phyloP scores from a whole-genome alignment of 2,797 vertebrate genomes.

The Manis crassicaudata region DNA sequence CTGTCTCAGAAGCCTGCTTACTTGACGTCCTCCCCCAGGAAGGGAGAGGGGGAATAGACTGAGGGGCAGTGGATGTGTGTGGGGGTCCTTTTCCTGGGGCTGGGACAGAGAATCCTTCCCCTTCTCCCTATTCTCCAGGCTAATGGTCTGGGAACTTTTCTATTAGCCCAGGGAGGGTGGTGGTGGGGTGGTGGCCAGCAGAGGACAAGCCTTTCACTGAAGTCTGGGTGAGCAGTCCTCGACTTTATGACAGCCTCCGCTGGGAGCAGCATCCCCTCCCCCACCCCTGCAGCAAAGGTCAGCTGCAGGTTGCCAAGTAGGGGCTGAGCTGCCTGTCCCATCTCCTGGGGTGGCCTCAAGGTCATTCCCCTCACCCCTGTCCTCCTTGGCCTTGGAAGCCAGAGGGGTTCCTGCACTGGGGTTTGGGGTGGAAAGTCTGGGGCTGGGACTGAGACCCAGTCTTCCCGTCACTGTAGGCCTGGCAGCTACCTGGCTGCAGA shows the following conservation, averaged over 20 bases:
- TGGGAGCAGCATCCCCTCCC: background rate
- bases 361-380: background rate
- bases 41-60: background rate
- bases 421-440: background rate
- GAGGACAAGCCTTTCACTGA: background rate
- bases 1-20: background rate
- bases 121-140: background rate
- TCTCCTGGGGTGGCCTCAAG: background rate
- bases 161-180: background rate
- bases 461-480: conserved; percentile 46
- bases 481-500: conserved; percentile 6
- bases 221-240: background rate
- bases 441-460: background rate
- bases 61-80: background rate
- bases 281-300: background rate
- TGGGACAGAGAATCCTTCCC: background rate
- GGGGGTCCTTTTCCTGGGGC: background rate
- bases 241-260: background rate
- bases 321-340: background rate
- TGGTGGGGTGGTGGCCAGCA: background rate
- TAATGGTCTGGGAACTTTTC: background rate
- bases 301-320: background rate
- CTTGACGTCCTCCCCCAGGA: background rate
- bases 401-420: background rate
- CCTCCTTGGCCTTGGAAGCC: background rate